Evolutionary conservation across 2,797 vertebrate species (phyloP).

Genomic region (Caiman crocodilus): DNA sequence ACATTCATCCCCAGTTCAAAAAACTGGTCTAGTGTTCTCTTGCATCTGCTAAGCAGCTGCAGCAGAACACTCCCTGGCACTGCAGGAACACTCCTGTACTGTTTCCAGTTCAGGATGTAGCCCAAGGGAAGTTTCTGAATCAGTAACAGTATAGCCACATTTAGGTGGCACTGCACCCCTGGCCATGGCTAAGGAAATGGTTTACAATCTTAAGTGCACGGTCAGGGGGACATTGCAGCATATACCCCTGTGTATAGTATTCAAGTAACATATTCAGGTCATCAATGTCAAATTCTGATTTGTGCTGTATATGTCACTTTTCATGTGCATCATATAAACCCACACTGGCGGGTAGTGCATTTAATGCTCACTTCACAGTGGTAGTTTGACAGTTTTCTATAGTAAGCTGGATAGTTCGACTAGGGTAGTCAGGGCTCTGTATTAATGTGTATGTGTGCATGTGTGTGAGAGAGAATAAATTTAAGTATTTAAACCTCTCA

Average conservation of each 20-base stretch:
- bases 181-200: no score
- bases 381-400: not conserved
- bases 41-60: no score
- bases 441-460: accelerated
- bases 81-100: no score
- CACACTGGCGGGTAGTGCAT: not conserved
- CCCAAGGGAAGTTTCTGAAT: no score
- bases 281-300: not conserved
- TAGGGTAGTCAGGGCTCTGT: not conserved
- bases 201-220: not conserved
- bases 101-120: no score
- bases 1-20: no score
- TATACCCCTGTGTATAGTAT: not conserved
- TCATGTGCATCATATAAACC: not conserved
- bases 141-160: no score
- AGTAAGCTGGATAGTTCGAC: not conserved
- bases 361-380: not conserved
- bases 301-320: not conserved
- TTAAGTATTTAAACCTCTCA: constrained; percentile 62
- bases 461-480: not conserved
- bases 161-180: no score
- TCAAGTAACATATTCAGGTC: not conserved
- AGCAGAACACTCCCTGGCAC: no score
- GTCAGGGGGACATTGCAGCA: not conserved
- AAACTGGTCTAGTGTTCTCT: no score